These are phyloP conservation scores for Ochotona princeps DNA, from an alignment of 2,113 vertebrate species.

Conservation along the genomic window DNA sequence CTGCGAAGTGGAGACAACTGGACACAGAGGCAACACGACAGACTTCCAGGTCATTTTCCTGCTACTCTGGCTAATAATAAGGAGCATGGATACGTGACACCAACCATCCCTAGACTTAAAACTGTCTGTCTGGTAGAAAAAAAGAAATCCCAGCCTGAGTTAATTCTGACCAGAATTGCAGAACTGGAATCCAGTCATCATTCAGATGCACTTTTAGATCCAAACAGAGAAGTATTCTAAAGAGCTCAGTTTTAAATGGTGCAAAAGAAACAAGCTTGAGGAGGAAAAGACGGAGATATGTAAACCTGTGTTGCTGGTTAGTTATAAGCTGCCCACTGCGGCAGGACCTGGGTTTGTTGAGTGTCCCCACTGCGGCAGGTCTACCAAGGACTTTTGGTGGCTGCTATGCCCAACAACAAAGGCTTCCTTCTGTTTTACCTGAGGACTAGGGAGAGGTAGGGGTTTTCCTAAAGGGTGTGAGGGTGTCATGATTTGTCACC, in stretches of 20 bases:
- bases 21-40: not conserved
- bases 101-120: not conserved
- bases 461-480: not conserved
- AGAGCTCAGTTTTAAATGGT: not conserved
- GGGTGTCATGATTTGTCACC: not conserved
- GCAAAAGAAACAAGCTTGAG: not conserved
- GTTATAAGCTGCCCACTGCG: not conserved
- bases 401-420: not conserved
- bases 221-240: not conserved
- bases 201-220: slow-evolving; percentile 46
- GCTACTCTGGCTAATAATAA: not conserved
- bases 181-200: not conserved
- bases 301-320: not conserved
- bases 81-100: not conserved
- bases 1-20: not conserved
- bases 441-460: not conserved
- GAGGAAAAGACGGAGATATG: not conserved
- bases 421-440: not conserved
- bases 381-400: not conserved
- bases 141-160: slow-evolving; percentile 6
- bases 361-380: rapidly evolving
- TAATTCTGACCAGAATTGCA: slow-evolving; percentile 39
- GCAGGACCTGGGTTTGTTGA: no score
- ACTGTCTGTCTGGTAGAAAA: not conserved
- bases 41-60: not conserved